A percentile compares a stretch with the other conserved stretches of the same genome.
Evolutionary conservation across 2,797 vertebrate species (phyloP).

Genomic region (Sebastes hubbsi): DNA sequence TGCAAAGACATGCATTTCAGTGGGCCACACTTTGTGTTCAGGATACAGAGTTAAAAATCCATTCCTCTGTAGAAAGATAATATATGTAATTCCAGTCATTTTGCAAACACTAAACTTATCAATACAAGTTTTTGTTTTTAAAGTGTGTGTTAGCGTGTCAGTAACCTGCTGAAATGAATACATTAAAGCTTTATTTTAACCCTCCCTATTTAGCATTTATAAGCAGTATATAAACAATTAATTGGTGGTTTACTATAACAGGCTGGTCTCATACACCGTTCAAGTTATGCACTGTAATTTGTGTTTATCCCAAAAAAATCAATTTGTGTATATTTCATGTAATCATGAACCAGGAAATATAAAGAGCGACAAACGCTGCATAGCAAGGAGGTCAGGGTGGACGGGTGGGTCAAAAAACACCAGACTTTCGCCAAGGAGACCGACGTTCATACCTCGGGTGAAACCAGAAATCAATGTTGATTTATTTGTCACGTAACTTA

Average conservation of each 20-base stretch:
- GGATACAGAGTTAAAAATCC: neutral
- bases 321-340: too few species aligned
- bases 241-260: neutral
- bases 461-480: too few species aligned
- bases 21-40: neutral
- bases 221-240: neutral
- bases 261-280: too few species aligned
- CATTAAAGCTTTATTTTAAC: neutral
- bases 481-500: too few species aligned
- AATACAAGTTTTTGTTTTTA: neutral
- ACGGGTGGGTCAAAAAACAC: too few species aligned
- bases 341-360: too few species aligned
- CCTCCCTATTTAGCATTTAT: neutral
- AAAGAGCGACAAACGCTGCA: too few species aligned
- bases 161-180: neutral
- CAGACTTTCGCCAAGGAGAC: too few species aligned
- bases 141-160: neutral
- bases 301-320: too few species aligned
- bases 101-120: neutral
- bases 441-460: too few species aligned
- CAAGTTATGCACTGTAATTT: too few species aligned
- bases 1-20: constrained; percentile 37
- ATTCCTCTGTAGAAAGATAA: neutral
- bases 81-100: neutral
- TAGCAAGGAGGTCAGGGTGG: too few species aligned